Evolutionary conservation across 2,113 vertebrate species (phyloP).

Genomic region (Oncorhynchus clarkii): DNA sequence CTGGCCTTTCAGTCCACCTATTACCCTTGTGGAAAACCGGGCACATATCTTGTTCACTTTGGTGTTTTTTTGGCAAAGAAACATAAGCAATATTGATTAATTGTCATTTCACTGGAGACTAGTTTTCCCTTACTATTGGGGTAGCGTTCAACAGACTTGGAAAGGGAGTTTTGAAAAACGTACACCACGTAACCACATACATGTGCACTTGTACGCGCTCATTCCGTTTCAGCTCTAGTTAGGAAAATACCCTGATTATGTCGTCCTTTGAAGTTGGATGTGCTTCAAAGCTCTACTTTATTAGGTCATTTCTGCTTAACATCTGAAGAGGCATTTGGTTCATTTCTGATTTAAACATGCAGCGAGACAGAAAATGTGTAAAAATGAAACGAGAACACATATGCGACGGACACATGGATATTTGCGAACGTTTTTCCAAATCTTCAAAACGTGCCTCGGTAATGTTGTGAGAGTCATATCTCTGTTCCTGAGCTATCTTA

Average conservation of each 20-base stretch:
- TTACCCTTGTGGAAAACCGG: too few relatives aligned
- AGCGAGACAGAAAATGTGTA: constrained; percentile 12
- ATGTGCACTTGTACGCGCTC: neutral
- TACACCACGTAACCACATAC: too few relatives aligned
- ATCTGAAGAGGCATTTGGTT: constrained; percentile 49
- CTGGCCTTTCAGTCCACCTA: too few relatives aligned
- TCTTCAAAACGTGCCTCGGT: neutral
- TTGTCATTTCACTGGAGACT: neutral
- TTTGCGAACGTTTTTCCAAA: neutral
- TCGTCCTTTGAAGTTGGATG: constrained; percentile 53
- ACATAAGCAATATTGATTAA: neutral
- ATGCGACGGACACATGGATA: too few relatives aligned
- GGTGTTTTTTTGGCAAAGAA: neutral
- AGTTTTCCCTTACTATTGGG: neutral
- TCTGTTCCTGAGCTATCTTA: neutral
- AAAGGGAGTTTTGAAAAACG: too few relatives aligned
- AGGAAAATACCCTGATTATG: constrained; percentile 37
- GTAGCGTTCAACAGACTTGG: neutral
- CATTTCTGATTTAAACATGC: constrained; percentile 25
- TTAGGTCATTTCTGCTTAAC: constrained; percentile 49
- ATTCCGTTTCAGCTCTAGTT: constrained; percentile 9
- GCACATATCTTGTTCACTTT: neutral
- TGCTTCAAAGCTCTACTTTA: constrained; percentile 53
- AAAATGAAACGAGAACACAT: constrained; percentile 23
- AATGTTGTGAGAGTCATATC: neutral